Percentiles rank a stretch among this genome's conserved stretches.
phyloP scores from a whole-genome alignment of 2,113 vertebrate species.

The Hylia prasina region DNA sequence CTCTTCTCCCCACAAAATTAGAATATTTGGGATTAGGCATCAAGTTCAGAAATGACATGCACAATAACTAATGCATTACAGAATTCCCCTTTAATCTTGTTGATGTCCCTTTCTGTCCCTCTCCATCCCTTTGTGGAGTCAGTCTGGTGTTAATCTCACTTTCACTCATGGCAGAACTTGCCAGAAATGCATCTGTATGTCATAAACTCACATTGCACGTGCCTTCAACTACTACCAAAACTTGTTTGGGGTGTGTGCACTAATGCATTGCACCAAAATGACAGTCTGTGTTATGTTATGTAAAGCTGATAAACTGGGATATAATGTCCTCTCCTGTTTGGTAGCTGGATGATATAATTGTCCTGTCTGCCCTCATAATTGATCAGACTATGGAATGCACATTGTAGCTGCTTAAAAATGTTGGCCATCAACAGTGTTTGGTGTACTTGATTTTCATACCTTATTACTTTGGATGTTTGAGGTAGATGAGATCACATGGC shows the following conservation, averaged over 20 bases:
- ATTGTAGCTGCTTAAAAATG: not conserved
- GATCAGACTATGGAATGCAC: not conserved
- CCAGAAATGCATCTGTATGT: not conserved
- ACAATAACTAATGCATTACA: not conserved
- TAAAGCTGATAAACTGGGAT: not conserved
- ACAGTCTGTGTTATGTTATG: not conserved
- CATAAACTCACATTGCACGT: not conserved
- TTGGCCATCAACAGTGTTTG: not conserved
- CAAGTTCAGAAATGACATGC: not conserved
- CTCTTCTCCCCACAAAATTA: not conserved
- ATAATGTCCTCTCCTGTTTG: not conserved
- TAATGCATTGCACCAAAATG: not conserved
- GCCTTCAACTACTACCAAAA: not conserved
- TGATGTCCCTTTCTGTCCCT: not conserved
- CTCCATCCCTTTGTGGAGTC: not conserved
- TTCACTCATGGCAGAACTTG: not conserved
- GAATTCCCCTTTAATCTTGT: not conserved
- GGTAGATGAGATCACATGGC: not conserved
- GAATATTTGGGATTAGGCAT: not conserved
- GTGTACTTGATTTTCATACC: not conserved
- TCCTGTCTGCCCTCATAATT: not conserved
- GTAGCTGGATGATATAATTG: not conserved
- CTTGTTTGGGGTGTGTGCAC: not conserved
- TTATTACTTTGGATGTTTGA: not conserved
- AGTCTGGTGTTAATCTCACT: not conserved